Conservation (phyloP, 2,113 vertebrate genomes). For the Leuciscus idus region DNA sequence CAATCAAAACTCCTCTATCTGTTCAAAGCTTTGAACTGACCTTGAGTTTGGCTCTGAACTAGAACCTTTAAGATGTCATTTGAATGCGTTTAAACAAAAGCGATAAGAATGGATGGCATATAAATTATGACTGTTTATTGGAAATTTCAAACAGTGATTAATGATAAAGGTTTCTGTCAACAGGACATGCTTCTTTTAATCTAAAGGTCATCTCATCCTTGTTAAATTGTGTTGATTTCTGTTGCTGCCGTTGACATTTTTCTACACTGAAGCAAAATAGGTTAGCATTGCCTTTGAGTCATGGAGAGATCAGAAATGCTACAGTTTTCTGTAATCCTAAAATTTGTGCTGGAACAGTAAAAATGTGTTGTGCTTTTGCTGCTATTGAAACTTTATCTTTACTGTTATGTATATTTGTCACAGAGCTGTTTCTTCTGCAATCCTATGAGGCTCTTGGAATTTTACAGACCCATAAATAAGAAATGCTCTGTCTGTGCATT, state of each 20-base stretch:
- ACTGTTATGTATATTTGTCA: conserved; percentile 46
- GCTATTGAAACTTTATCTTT: conserved; percentile 43
- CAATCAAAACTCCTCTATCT: conserved; percentile 26
- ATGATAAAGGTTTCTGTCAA: conserved; percentile 37
- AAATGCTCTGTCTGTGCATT: conserved; percentile 8
- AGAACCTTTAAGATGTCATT: conserved; percentile 26
- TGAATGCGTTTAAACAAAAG: conserved; percentile 22
- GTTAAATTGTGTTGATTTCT: conserved; percentile 24
- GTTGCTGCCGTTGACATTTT: background rate
- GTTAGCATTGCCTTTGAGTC: conserved; percentile 16
- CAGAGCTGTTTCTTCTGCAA: conserved; percentile 8
- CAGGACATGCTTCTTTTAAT: conserved; percentile 39
- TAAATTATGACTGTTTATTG: conserved; percentile 27
- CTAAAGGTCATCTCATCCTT: conserved; percentile 46
- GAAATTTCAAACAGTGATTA: conserved; percentile 39
- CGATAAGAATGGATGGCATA: conserved; percentile 38
- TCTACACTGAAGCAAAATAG: conserved; percentile 25
- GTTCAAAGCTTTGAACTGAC: conserved; percentile 15
- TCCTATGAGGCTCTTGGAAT: background rate
- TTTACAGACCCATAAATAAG: conserved; percentile 6
- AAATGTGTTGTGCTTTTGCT: conserved; percentile 44
- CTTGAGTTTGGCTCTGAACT: conserved; percentile 23
- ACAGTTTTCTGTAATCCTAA: conserved; percentile 31
- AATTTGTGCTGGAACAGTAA: conserved; percentile 8
- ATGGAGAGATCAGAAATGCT: conserved; percentile 5